Evolutionary conservation across 2,797 vertebrate genomes (phyloP).

Genomic region (Anniella stebbinsi): DNA sequence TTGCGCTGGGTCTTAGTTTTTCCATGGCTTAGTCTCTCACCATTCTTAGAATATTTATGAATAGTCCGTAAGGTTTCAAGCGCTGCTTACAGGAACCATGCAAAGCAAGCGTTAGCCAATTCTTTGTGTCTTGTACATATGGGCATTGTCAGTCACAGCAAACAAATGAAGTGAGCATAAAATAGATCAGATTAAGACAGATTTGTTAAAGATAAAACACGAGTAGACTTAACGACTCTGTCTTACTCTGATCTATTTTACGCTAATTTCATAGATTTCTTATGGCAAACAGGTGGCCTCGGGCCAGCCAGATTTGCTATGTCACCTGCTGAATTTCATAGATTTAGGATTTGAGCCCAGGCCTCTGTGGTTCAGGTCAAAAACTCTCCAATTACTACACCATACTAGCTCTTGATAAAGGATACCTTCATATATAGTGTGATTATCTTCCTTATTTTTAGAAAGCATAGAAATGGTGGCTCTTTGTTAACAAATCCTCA

Average conservation of each 20-base stretch:
- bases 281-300: not conserved
- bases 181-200: not conserved
- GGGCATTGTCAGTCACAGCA: not conserved
- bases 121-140: not conserved
- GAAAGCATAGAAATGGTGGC: not conserved
- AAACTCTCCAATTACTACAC: no score
- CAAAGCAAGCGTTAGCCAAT: not conserved
- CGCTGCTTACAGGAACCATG: not conserved
- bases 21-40: no score
- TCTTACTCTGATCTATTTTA: not conserved
- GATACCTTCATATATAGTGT: not conserved
- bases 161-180: not conserved
- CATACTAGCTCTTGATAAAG: not conserved
- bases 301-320: not conserved
- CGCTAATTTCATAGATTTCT: not conserved
- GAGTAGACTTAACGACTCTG: not conserved
- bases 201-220: not conserved
- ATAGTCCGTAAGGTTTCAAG: not conserved
- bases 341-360: not conserved
- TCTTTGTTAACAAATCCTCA: not conserved
- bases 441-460: accelerated
- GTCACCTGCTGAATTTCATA: not conserved
- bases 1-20: not conserved
- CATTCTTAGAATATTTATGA: not conserved
- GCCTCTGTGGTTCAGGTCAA: not conserved